These are phyloP conservation scores for Euglossa dilemma DNA, from an alignment of 1,140 invertebrate genomes.

Conservation along the genomic window DNA sequence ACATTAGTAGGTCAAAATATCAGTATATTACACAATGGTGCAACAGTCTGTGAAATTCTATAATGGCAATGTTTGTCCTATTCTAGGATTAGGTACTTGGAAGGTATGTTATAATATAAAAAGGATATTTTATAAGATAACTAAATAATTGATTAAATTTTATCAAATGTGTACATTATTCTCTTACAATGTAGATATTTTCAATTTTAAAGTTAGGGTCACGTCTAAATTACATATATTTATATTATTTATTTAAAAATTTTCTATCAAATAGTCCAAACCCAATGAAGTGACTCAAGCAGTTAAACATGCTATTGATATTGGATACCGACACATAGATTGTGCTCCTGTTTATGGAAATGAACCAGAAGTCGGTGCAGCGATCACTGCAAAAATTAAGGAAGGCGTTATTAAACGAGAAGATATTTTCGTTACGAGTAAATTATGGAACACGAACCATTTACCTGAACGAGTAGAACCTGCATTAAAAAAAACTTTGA, in stretches of 20 bases:
- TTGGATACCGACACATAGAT: slow-evolving; percentile 88
- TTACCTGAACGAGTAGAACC: slow-evolving; percentile 78
- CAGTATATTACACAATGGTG: neutral
- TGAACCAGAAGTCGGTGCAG: slow-evolving; percentile 91
- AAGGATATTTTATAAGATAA: neutral
- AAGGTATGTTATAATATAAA: neutral
- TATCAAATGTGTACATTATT: neutral
- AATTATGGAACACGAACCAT: slow-evolving; percentile 84
- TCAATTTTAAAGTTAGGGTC: neutral
- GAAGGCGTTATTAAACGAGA: slow-evolving; percentile 88
- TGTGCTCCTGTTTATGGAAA: slow-evolving; percentile 87
- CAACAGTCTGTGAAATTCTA: neutral
- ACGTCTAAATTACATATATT: neutral
- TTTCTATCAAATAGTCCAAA: slow-evolving; percentile 68
- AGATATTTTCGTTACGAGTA: slow-evolving; percentile 86
- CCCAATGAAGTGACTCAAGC: slow-evolving; percentile 84
- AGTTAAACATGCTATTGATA: slow-evolving; percentile 86
- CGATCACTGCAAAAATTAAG: slow-evolving; percentile 87
- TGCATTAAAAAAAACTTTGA: slow-evolving; percentile 84
- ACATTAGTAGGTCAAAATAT: neutral
- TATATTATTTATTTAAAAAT: neutral
- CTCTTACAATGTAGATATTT: neutral
- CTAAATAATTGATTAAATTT: too few species aligned
- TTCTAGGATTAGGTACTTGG: slow-evolving; percentile 5
- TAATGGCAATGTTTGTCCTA: neutral